Conservation (phyloP, 2,888 invertebrate genomes). For the Metopia argyrocephala region DNA sequence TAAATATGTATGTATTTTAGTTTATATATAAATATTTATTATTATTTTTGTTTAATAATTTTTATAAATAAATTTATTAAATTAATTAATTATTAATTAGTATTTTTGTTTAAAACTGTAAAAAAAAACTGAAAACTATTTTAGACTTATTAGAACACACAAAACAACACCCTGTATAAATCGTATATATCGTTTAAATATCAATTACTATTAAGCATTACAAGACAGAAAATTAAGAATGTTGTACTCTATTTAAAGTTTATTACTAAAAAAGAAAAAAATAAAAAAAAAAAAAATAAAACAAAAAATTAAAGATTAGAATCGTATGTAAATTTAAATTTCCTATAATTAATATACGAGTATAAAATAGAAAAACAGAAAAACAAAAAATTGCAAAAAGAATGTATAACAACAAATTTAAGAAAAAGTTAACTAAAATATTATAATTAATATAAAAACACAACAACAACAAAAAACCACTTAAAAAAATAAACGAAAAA, state of each 20-base stretch:
- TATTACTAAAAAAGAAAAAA: constrained; percentile 56
- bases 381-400: constrained; percentile 57
- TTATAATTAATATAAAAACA: constrained; percentile 59
- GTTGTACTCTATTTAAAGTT: constrained; percentile 63
- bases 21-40: constrained; percentile 41
- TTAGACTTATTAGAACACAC: too few relatives aligned
- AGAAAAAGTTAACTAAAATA: constrained; percentile 66
- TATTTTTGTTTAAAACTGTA: constrained; percentile 48
- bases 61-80: constrained; percentile 20
- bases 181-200: constrained; percentile 49
- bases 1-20: constrained; percentile 30
- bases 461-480: constrained; percentile 16
- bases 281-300: constrained; percentile 19
- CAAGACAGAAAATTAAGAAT: constrained; percentile 12
- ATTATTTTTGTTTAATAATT: constrained; percentile 25
- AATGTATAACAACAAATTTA: constrained; percentile 24
- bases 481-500: constrained; percentile 50
- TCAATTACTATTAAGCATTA: constrained; percentile 52
- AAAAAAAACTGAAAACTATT: constrained; percentile 36
- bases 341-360: too few relatives aligned
- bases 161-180: constrained; percentile 52
- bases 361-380: constrained; percentile 61
- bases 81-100: constrained; percentile 21
- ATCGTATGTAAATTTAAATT: constrained; percentile 62
- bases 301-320: constrained; percentile 61